Evolutionary conservation across 1,140 invertebrate species (phyloP), one percentile per base, ranked within the genome.

Genomic region (Dinothrombium tinctorium): DNA sequence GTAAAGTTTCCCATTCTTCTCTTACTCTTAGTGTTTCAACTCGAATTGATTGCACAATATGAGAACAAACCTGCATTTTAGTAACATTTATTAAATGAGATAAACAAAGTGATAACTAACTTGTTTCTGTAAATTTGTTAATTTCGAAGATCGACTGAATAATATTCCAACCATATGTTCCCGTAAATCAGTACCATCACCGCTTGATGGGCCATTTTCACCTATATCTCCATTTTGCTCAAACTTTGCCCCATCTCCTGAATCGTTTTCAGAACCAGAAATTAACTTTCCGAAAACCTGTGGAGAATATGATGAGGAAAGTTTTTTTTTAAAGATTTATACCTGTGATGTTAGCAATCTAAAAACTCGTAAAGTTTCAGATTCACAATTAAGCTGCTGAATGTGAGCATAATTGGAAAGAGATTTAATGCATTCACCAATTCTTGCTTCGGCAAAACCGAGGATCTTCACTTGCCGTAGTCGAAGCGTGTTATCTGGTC

Each of bases 131-230:
- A 94, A 63, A 54, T 89, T 78, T 0, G 83, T 90, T 1, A 95
- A 62, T 57, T 90, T 90, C 24, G 37, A 28, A 53, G 79, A 86
- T 33, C 83, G 68, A 48, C 81, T 86, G 58, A 94, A 95, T 12
- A 95, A 62, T 49, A 95, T 94, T 37, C 86, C 86, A 15, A 94
- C 87, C 69, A 95, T 87, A 53, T 94, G 86, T 56, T 94, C 86
- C 15, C 84, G 72, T 0, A 95, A 61, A 58, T 94, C 83, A 42
- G 77, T 52, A 79, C 52, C 76, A 76, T 40, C 43, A 15, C 45
- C 48, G 31, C 36, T 53, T 5, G 44, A 47, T 36, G 55, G 54
- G 26, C 21, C 24, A 14, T 31, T 23, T 8, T 20, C 55, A 56
- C n/a, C n/a, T n/a, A n/a, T n/a, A n/a, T n/a, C 54, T 4, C 48